Base-by-base conservation (phyloP, 35 echinoderm and acorn worm species). In the Diadema setosum region DNA sequence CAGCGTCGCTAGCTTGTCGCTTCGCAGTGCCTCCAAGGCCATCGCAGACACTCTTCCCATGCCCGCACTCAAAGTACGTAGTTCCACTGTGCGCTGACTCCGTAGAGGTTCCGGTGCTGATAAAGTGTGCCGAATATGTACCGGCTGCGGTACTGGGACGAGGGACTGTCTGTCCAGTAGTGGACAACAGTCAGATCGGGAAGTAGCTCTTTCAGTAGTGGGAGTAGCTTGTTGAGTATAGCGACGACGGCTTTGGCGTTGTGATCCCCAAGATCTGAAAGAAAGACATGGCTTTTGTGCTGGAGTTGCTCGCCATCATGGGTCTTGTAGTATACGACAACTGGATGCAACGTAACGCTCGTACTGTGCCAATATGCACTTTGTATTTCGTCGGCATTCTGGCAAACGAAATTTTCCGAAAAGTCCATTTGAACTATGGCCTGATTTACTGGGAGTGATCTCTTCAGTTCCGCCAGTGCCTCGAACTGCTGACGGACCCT, bases 81-180 rank as follows among this genome's bases (percentile, higher is more conserved):
- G 41, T 85, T 39, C 89, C 89, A 91, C 12, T 25, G 33, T 4
- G 87, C 89, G 1, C 42, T 11, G 2, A 85, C 37, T 55, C 63
- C 64, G 42, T 85, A 91, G 16, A 55, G 21, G 8, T 46, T 26
- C 25, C 61, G 14, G 40, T 91, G 89, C 20, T 57, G 20, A 45
- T 24, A 8, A 36, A 91, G 27, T 24, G 80, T 37, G 8, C 43
- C 26, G 25, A 91, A 91, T 37, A 74, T 78, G 15, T 45, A 39
- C 42, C 85, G 85, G 49, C 85, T 85, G 26, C 82, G 65, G 70
- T 85, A 91, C 45, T 91, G 89, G 16, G 82, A 57, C 6, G 82
- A 75, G 11, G 82, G 82, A 86, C 82, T 85, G 70, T 91, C 89
- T 6, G 82, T 85, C 89, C 89, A 91, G 67, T 91, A 91, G 30